Base-by-base conservation (phyloP, 1,140 invertebrate genomes). In the Drosophila subpulchrella region DNA sequence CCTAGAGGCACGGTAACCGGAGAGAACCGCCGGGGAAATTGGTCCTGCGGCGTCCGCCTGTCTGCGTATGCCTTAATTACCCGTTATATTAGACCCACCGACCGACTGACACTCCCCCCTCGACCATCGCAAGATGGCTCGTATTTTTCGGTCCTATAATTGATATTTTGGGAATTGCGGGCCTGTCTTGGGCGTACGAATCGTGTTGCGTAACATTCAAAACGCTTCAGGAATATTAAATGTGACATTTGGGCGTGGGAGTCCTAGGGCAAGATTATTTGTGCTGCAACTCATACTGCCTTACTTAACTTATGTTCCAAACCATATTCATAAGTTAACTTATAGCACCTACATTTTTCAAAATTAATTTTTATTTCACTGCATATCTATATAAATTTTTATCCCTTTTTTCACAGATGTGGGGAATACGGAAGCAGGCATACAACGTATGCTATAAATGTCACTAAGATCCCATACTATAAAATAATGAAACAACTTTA, bases 181-280 rank as follows among this genome's bases (percentile, higher is more conserved):
- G 55, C 24, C 58, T 59, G 48, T 59, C 71, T 58, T 56, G 54
- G 41, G 44, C 56, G 47, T 5, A 42, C 56, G 59, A 46, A 66
- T 70, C 57, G 60, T 82, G 67, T 82, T 70, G 75, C 61, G 60
- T 36, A 75, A 65, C 62, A 54, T 48, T 51, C 54, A 57, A 80
- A 78, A 85, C 82, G 82, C 78, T 53, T 50, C 66, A 71, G 61
- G 83, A 83, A 88, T 88, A 88, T 89, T 80, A 89, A 88, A 89
- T 83, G 44, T 13, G n/a, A 34, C 20, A 41, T 34, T 32, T 3
- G 4, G 42, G 34, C 1, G 15, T 34, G 54, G 24, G 4, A 15
- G 8, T 17, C 4, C 13, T 15, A 20, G 4, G 27, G 27, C 27
- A 12, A 5, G 11, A 12, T 13, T 30, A 17, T 38, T 10, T 0